These are phyloP conservation scores for Tiliqua scincoides DNA, from an alignment of 2,113 vertebrate species.

Conservation along the genomic window DNA sequence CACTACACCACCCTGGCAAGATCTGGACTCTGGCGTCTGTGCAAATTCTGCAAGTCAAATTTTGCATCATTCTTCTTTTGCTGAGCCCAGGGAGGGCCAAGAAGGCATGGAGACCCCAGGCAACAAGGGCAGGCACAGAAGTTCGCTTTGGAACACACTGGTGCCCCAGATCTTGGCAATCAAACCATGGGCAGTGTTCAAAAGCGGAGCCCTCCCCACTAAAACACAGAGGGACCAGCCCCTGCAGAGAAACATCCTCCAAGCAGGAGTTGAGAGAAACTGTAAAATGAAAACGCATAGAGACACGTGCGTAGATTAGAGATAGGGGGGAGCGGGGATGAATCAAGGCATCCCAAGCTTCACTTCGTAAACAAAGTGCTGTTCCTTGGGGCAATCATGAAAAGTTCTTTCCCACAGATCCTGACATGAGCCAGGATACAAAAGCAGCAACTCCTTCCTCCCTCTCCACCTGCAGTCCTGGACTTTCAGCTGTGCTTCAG, in stretches of 20 bases:
- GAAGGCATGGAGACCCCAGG: too few relatives aligned
- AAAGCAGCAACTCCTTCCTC: not conserved
- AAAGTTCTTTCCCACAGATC: not conserved
- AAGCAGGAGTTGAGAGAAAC: too few relatives aligned
- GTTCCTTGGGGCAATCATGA: not conserved
- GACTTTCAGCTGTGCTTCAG: not conserved
- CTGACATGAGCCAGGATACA: too few relatives aligned
- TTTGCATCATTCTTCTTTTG: not conserved
- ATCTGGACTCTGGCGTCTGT: not conserved
- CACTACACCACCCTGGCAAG: too few relatives aligned
- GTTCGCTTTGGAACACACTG: not conserved
- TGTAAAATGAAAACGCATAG: too few relatives aligned
- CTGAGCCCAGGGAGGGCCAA: not conserved
- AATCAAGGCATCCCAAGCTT: not conserved
- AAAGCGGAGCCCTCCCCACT: not conserved
- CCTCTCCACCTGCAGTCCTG: not conserved
- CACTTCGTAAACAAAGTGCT: too few relatives aligned
- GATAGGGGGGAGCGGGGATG: not conserved
- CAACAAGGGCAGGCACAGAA: not conserved
- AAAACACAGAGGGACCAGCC: not conserved
- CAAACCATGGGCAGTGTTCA: too few relatives aligned
- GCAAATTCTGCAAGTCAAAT: not conserved
- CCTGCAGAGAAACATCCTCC: too few relatives aligned
- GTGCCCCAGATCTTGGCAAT: too few relatives aligned
- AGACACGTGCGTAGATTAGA: not conserved